phyloP scores from a whole-genome alignment of 2,888 invertebrate genomes.

The Meiosimyza decipiens region DNA sequence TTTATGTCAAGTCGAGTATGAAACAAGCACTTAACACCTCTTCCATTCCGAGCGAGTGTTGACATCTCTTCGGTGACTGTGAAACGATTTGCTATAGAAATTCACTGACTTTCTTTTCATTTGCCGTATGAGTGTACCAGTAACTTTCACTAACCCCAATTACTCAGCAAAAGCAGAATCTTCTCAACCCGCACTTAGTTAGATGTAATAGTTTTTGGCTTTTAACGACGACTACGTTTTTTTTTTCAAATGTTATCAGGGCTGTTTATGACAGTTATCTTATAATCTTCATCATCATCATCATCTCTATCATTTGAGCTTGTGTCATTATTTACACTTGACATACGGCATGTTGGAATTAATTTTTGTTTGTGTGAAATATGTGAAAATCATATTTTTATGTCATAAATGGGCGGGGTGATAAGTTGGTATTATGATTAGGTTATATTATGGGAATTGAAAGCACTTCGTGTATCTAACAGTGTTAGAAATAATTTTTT shows the following conservation, averaged over 20 bases:
- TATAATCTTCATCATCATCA: slow-evolving; percentile 17
- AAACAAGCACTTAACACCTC: slow-evolving; percentile 26
- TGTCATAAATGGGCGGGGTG: too few species aligned
- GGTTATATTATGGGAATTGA: too few species aligned
- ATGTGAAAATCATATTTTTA: background rate
- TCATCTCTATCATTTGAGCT: background rate
- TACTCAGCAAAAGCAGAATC: too few species aligned
- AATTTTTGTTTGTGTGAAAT: slow-evolving; percentile 16
- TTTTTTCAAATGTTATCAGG: background rate
- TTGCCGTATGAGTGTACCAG: too few species aligned
- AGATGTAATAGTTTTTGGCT: slow-evolving; percentile 6
- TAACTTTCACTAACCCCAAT: too few species aligned
- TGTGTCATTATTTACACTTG: slow-evolving; percentile 24
- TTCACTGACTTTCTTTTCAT: too few species aligned
- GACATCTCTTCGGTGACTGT: background rate
- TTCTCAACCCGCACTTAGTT: too few species aligned
- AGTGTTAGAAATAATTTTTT: too few species aligned
- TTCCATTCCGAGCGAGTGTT: background rate
- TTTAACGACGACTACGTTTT: background rate
- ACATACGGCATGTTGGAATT: slow-evolving; percentile 18
- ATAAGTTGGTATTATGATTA: too few species aligned
- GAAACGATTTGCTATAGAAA: background rate
- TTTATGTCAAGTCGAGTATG: slow-evolving; percentile 14
- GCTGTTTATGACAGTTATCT: slow-evolving; percentile 17
- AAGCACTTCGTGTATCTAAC: too few species aligned